phyloP scores from a whole-genome alignment of 2,113 vertebrate genomes.

The Delphinapterus leucas region DNA sequence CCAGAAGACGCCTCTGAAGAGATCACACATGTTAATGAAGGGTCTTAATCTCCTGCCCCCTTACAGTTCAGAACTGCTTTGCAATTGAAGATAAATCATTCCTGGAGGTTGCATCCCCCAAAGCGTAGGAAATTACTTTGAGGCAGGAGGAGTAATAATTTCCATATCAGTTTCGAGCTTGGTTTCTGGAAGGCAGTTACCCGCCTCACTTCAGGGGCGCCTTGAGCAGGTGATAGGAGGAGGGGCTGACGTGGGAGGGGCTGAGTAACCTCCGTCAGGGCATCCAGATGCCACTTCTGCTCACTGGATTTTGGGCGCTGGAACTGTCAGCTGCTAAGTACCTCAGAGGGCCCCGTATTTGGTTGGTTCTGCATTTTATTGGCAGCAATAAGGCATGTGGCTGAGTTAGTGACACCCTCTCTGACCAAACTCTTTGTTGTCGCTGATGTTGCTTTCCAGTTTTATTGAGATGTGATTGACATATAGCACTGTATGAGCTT shows the following conservation, averaged over 20 bases:
- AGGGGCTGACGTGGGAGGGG: neutral
- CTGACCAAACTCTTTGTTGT: neutral
- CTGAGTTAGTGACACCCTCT: neutral
- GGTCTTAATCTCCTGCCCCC: constrained; percentile 46
- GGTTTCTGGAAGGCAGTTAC: neutral
- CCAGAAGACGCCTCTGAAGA: constrained; percentile 37
- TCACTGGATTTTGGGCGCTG: neutral
- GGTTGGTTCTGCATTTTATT: neutral
- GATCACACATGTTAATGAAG: constrained; percentile 47
- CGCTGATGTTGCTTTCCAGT: neutral
- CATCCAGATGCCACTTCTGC: neutral
- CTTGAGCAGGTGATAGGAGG: neutral
- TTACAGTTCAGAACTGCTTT: constrained; percentile 32
- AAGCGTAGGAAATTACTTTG: neutral
- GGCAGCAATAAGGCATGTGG: neutral
- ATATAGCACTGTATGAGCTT: fast-evolving
- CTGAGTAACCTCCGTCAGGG: constrained; percentile 32
- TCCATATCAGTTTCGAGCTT: constrained; percentile 13
- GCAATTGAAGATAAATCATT: constrained; percentile 55
- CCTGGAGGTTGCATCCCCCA: neutral
- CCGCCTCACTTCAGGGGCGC: constrained; percentile 27
- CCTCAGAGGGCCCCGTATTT: neutral
- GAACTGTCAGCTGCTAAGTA: neutral
- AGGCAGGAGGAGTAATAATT: neutral
- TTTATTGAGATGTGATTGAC: neutral